Conservation (phyloP, 2,113 vertebrate genomes). For the Anoura caudifer region DNA sequence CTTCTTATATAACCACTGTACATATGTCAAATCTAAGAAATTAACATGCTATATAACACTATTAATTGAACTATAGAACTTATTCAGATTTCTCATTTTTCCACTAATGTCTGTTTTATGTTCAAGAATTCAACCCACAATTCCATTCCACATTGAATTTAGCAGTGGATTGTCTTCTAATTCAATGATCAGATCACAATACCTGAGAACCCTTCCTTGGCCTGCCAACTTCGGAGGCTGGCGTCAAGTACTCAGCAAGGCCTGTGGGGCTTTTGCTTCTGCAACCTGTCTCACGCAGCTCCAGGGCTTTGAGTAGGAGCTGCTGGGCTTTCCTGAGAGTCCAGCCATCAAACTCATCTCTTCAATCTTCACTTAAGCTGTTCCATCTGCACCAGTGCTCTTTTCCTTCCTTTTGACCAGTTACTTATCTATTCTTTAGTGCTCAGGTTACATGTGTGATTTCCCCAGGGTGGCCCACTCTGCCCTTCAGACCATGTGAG, state of each 20-base stretch:
- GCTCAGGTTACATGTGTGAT: not conserved
- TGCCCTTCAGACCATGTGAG: not conserved
- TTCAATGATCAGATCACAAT: not conserved
- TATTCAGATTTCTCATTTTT: not conserved
- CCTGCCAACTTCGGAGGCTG: not conserved
- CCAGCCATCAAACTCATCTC: not conserved
- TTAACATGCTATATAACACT: not conserved
- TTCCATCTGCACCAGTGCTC: not conserved
- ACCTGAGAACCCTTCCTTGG: not conserved
- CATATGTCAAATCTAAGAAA: constrained; percentile 1
- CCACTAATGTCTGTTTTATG: not conserved
- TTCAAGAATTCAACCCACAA: not conserved
- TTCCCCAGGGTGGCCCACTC: not conserved
- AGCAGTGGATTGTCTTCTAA: not conserved
- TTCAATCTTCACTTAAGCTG: not conserved
- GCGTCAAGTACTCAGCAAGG: not conserved
- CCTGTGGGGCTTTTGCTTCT: not conserved
- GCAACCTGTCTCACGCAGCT: not conserved
- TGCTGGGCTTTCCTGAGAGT: not conserved
- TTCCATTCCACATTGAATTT: not conserved
- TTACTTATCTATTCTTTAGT: not conserved
- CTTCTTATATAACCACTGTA: not conserved
- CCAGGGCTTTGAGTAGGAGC: not conserved
- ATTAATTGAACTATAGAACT: not conserved
- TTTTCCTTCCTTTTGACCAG: not conserved